Evolutionary conservation across 2,113 vertebrate species (phyloP).

Genomic region (Phocoena phocoena): DNA sequence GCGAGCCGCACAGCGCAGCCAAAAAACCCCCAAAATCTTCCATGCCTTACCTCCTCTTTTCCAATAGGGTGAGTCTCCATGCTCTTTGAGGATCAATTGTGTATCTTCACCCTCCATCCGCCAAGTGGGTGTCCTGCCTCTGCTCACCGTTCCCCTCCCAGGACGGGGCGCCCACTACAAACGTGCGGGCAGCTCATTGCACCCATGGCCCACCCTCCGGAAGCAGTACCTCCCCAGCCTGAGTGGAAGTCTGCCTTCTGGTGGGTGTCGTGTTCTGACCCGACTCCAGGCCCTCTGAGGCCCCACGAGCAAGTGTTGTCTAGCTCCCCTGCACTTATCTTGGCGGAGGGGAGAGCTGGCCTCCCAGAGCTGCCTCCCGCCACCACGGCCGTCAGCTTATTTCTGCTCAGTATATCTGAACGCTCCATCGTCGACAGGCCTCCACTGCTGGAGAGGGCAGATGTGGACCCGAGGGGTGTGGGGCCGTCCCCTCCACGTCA

Average conservation of each 20-base stretch:
- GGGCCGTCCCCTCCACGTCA: not conserved
- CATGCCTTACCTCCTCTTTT: not conserved
- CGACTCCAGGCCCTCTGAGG: not conserved
- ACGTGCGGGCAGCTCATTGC: not conserved
- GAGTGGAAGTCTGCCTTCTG: not conserved
- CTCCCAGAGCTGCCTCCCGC: not conserved
- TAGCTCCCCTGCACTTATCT: not conserved
- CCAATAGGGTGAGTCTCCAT: not conserved
- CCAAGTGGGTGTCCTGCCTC: not conserved
- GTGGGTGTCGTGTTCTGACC: not conserved
- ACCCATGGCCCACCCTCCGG: not conserved
- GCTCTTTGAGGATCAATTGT: fast-evolving
- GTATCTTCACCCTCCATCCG: not conserved
- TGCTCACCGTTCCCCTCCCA: not conserved
- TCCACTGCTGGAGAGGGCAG: not conserved
- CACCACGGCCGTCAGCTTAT: not conserved
- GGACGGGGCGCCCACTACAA: not conserved
- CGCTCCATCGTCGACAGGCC: too few relatives aligned
- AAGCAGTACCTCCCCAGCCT: not conserved
- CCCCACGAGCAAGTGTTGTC: not conserved
- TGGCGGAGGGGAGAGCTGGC: not conserved
- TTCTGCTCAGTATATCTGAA: not conserved
- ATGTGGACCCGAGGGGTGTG: fast-evolving
- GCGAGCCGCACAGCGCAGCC: not conserved
- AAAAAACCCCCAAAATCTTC: not conserved